Evolutionary conservation across 1,140 invertebrate genomes (phyloP).

Genomic region (Pollicipes pollicipes): DNA sequence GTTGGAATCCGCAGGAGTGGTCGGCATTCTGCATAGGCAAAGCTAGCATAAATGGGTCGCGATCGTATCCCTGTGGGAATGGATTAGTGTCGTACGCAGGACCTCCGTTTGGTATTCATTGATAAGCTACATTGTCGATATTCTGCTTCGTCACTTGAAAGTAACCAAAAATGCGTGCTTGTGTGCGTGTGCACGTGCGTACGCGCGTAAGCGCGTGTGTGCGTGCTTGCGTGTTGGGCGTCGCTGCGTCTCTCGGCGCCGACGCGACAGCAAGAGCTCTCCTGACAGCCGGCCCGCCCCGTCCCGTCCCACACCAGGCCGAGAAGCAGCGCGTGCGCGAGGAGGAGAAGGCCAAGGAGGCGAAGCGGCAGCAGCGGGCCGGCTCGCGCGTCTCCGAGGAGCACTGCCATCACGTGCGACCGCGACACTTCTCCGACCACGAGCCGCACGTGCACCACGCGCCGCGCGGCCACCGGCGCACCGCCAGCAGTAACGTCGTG

Average conservation of each 20-base stretch:
- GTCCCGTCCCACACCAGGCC: slow-evolving; percentile 37
- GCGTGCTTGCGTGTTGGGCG: not conserved
- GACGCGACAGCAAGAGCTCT: too few relatives aligned
- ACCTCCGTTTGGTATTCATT: too few relatives aligned
- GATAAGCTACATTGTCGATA: too few relatives aligned
- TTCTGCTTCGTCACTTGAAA: too few relatives aligned
- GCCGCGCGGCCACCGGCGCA: slow-evolving; percentile 20
- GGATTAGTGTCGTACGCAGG: too few relatives aligned
- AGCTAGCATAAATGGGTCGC: too few relatives aligned
- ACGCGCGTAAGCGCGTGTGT: not conserved
- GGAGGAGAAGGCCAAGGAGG: slow-evolving; percentile 41
- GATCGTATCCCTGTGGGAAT: too few relatives aligned
- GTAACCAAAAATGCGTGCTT: too few relatives aligned
- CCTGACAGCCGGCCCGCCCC: too few relatives aligned
- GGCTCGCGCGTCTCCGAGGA: slow-evolving; percentile 10
- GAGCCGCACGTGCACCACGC: not conserved
- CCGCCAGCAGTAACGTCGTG: not conserved
- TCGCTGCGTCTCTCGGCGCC: too few relatives aligned
- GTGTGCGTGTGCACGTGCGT: not conserved
- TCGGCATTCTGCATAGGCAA: too few relatives aligned
- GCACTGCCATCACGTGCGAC: not conserved
- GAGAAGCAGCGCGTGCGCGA: slow-evolving; percentile 65
- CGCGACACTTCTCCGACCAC: not conserved
- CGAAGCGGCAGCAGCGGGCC: slow-evolving; percentile 16
- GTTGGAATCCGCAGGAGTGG: too few relatives aligned